These are phyloP conservation scores for Didymodactylos carnosus DNA, from an alignment of 2,888 invertebrate genomes.

Conservation along the genomic window DNA sequence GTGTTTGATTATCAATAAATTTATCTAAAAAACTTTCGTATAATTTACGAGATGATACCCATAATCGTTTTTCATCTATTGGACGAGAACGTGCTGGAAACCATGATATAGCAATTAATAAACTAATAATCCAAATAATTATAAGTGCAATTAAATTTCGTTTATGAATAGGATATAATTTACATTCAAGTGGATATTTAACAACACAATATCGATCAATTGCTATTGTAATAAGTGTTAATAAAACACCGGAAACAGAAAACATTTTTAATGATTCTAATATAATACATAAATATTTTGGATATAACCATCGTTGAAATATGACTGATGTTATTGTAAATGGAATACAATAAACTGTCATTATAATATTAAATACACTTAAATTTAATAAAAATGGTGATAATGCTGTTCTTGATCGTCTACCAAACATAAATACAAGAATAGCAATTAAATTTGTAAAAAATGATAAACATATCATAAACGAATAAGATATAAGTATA, in stretches of 20 bases:
- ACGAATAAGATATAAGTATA: background rate
- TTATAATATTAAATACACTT: background rate
- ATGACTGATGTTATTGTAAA: background rate
- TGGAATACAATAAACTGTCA: background rate
- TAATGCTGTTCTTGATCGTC: background rate
- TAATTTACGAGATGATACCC: background rate
- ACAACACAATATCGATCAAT: conserved; percentile 1
- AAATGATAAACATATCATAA: background rate
- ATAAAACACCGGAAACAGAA: background rate
- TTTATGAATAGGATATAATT: background rate
- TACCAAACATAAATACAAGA: background rate
- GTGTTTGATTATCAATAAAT: background rate
- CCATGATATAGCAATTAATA: background rate
- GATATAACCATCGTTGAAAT: background rate
- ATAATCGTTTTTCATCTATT: background rate
- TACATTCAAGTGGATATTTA: background rate
- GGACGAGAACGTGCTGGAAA: background rate
- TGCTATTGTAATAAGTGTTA: background rate
- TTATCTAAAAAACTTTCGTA: no score
- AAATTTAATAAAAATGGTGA: background rate
- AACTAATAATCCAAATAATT: background rate
- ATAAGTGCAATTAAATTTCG: background rate
- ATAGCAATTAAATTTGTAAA: background rate
- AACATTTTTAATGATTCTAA: background rate
- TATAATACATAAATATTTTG: background rate